A percentile compares a stretch with the other conserved stretches of the same genome.
These are phyloP conservation scores for Phasianus colchicus DNA, from an alignment of 2,113 vertebrate genomes.

Conservation along the genomic window DNA sequence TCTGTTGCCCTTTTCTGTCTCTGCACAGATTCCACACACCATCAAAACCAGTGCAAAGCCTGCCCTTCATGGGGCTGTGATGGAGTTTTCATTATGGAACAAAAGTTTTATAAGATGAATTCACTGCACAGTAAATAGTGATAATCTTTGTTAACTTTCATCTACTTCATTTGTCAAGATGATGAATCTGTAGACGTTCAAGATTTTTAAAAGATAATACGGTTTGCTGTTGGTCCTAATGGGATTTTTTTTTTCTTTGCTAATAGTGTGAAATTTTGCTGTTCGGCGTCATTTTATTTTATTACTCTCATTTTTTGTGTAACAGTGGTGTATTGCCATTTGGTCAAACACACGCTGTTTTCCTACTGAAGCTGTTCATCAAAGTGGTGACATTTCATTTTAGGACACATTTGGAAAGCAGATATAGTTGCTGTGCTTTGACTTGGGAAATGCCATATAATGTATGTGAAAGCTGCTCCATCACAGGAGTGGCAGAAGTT, in stretches of 20 bases:
- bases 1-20: neutral
- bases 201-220: neutral
- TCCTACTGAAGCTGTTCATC: slow-evolving; percentile 25
- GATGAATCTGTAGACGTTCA: slow-evolving; percentile 2
- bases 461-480: neutral
- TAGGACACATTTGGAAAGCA: slow-evolving; percentile 15
- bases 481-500: neutral
- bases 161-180: neutral
- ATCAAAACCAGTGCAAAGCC: neutral
- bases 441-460: neutral
- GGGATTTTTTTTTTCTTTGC: neutral
- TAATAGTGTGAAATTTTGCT: neutral
- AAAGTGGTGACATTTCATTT: slow-evolving; percentile 36
- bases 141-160: neutral
- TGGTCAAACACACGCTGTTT: neutral
- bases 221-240: neutral
- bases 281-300: neutral
- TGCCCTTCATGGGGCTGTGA: neutral
- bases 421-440: neutral
- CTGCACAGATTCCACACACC: neutral
- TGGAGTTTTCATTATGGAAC: neutral
- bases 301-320: slow-evolving; percentile 5
- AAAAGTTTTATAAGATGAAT: neutral
- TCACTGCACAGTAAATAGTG: neutral
- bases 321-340: slow-evolving; percentile 1